Base-by-base conservation (phyloP, 2,888 invertebrate species). In the Trissolcus brochymenae region DNA sequence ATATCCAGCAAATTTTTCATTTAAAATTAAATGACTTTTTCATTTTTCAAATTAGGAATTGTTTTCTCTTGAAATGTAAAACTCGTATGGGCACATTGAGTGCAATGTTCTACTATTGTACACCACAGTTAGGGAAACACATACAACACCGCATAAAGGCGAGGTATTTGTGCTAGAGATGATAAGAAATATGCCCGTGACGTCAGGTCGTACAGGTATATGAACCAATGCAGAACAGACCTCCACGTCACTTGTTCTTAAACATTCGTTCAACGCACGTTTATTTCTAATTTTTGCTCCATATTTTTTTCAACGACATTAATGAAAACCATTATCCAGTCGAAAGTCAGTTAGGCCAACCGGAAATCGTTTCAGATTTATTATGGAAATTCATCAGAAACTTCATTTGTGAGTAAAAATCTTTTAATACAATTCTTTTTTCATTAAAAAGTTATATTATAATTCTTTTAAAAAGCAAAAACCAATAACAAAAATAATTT, bases 241-340 rank as follows among this genome's bases (percentile, higher is more conserved):
- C 79, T 87, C 87, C 89, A 88, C 88, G 88, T 89, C 88, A 89
- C 85, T 89, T 82, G 84, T 86, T 86, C 85, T 84, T 83, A 83
- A 82, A 81, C 84, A 80, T 86, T 81, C 82, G 83, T 82, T 80
- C 79, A 79, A 80, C 78, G 76, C 79, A 70, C 72, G 61, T 68
- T 74, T 54, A 55, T 68, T 68, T 54, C 35, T 19, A 14, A 57
- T 60, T 59, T 35, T 41, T 53, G 21, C 35, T 19, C n/a, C 35
- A 40, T 35, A 6, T 17, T 13, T 17, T 17, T 56, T 56, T 55
- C 14, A 16, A 9, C n/a, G 1, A 16, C 16, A 16, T 11, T 46
- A 9, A 25, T 35, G 55, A 35, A 55, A 40, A 40, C 17, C 40
- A 55, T 25, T 25, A 0, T 35, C 46, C 46, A 46, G 46, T 50